These are phyloP conservation scores for Otolemur crassicaudatus DNA, from an alignment of 2,797 vertebrate genomes.

Conservation along the genomic window DNA sequence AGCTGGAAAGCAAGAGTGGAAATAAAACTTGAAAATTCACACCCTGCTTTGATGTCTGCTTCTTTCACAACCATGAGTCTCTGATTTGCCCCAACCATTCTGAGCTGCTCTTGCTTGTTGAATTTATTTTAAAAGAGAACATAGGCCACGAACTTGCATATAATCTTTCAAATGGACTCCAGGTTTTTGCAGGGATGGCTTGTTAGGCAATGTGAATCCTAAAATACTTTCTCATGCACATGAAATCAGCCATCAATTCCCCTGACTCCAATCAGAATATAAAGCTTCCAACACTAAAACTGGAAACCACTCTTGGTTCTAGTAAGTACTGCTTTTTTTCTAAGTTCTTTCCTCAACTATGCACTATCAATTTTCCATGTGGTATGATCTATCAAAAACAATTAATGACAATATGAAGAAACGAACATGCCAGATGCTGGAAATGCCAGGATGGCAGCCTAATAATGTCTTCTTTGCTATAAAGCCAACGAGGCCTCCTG, in stretches of 20 bases:
- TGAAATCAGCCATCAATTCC: slow-evolving; percentile 70
- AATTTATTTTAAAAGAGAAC: slow-evolving; percentile 80
- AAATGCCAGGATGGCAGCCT: slow-evolving; percentile 6
- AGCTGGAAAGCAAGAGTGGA: slow-evolving; percentile 86
- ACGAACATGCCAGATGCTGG: neutral
- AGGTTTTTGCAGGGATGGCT: slow-evolving; percentile 74
- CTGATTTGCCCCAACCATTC: slow-evolving; percentile 34
- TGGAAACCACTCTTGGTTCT: slow-evolving; percentile 59
- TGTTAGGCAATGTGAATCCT: slow-evolving; percentile 69
- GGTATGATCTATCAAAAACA: slow-evolving; percentile 25
- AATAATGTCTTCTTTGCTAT: neutral
- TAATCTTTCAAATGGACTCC: slow-evolving; percentile 73
- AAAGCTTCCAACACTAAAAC: slow-evolving; percentile 63
- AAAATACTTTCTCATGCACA: slow-evolving; percentile 75
- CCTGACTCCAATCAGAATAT: slow-evolving; percentile 51
- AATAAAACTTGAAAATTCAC: slow-evolving; percentile 79
- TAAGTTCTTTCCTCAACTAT: slow-evolving; percentile 50
- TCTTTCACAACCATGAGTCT: slow-evolving; percentile 70
- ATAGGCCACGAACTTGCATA: slow-evolving; percentile 65
- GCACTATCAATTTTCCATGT: slow-evolving; percentile 54
- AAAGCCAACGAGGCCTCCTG: neutral
- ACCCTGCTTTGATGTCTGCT: slow-evolving; percentile 77
- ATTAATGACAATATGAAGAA: neutral
- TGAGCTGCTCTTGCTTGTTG: slow-evolving; percentile 57
- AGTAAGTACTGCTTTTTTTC: slow-evolving; percentile 11